Conservation (phyloP, 1,140 invertebrate genomes). For the Nephila pilipes region DNA sequence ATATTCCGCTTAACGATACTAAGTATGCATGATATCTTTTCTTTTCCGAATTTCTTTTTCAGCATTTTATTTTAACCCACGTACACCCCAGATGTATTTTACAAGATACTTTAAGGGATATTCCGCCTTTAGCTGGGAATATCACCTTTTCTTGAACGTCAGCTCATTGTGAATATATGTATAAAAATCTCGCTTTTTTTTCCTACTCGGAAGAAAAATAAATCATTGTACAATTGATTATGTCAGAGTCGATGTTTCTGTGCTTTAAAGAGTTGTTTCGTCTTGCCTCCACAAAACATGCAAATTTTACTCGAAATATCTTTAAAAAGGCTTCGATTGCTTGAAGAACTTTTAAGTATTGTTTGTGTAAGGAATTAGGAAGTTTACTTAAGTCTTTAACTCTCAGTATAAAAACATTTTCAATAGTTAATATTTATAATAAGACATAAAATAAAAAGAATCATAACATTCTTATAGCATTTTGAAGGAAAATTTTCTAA, state of each 20-base stretch:
- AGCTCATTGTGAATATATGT: neutral
- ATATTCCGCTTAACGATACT: conserved; percentile 25
- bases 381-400: too few relatives aligned
- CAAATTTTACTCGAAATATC: too few relatives aligned
- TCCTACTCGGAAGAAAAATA: neutral
- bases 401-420: too few relatives aligned
- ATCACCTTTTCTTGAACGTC: neutral
- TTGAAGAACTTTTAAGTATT: too few relatives aligned
- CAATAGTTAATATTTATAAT: too few relatives aligned
- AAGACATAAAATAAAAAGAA: too few relatives aligned
- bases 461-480: too few relatives aligned
- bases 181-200: neutral
- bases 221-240: neutral
- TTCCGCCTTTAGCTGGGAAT: neutral
- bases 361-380: too few relatives aligned
- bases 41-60: neutral
- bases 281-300: neutral
- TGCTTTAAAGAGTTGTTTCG: neutral
- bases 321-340: too few relatives aligned
- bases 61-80: neutral
- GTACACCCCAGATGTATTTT: neutral
- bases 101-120: neutral
- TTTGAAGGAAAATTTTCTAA: too few relatives aligned
- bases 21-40: neutral
- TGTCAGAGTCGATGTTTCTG: neutral